These are phyloP conservation scores for Solea solea DNA, from an alignment of 2,113 vertebrate genomes.

Conservation along the genomic window DNA sequence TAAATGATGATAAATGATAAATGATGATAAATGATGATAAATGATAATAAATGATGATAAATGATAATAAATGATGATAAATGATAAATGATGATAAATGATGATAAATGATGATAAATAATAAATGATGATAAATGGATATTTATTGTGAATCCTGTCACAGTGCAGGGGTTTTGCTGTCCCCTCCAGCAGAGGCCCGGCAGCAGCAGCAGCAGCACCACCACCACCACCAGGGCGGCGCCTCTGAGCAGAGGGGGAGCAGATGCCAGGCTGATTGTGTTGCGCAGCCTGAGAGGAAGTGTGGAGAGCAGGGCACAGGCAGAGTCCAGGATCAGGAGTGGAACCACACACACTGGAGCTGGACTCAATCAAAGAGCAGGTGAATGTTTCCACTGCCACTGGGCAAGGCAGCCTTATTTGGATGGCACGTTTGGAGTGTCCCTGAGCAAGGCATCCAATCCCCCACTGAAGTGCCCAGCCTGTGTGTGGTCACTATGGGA, in stretches of 20 bases:
- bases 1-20: no score
- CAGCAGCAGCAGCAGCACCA: slow-evolving; percentile 8
- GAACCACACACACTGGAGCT: neutral
- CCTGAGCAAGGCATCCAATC: no score
- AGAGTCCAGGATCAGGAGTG: neutral
- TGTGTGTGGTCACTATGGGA: no score
- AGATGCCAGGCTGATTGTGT: neutral
- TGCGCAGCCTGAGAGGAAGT: slow-evolving; percentile 13
- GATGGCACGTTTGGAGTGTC: no score
- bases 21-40: no score
- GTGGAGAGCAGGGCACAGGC: slow-evolving; percentile 14
- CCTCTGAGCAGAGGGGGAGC: slow-evolving; percentile 15
- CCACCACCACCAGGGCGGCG: neutral
- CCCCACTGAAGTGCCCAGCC: no score
- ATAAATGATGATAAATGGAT: neutral
- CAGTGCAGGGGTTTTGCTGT: slow-evolving; percentile 72
- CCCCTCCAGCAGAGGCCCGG: slow-evolving; percentile 65
- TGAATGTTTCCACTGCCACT: neutral
- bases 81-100: no score
- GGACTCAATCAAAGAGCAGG: slow-evolving; percentile 27
- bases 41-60: no score
- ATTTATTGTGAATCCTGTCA: neutral
- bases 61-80: no score
- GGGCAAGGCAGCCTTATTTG: neutral
- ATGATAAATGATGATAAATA: no score